Percentiles rank a stretch among this genome's conserved stretches.
These are phyloP conservation scores for Thryonomys swinderianus DNA, from an alignment of 2,113 vertebrate species.

Conservation along the genomic window DNA sequence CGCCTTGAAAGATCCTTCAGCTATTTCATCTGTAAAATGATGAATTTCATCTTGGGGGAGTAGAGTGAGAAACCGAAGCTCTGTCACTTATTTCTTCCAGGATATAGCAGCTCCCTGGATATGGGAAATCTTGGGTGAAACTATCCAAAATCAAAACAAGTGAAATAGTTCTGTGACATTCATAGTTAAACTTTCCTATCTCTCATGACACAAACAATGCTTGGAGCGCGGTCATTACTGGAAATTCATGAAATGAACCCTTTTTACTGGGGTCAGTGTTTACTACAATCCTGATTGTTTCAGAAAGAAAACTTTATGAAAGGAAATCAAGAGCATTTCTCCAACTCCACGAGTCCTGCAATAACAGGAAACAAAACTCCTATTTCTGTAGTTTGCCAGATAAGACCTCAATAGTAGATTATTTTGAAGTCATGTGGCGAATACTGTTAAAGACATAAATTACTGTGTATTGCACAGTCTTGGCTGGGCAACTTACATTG, in stretches of 20 bases:
- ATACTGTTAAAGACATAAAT: constrained; percentile 75
- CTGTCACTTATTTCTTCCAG: not conserved
- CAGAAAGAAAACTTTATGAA: constrained; percentile 87
- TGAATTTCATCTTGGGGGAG: not conserved
- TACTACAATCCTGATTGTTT: constrained; percentile 88
- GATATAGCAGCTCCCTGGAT: not conserved
- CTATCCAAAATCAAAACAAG: constrained; percentile 62
- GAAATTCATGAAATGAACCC: constrained; percentile 85
- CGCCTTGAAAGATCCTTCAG: not conserved
- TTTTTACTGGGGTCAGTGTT: constrained; percentile 85
- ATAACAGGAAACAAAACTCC: constrained; percentile 90
- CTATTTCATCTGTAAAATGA: not conserved
- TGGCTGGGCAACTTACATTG: constrained; percentile 54
- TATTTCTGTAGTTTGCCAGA: constrained; percentile 87
- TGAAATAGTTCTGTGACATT: constrained; percentile 72
- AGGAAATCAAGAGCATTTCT: constrained; percentile 89
- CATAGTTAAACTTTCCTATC: constrained; percentile 81
- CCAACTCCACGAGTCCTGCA: constrained; percentile 83
- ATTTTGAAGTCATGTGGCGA: constrained; percentile 79
- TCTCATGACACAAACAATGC: constrained; percentile 83
- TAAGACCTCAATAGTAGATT: constrained; percentile 87
- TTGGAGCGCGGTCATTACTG: constrained; percentile 84
- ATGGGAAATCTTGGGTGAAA: constrained; percentile 69
- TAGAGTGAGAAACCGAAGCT: not conserved
- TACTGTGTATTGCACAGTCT: constrained; percentile 51